phyloP scores from a whole-genome alignment of 1,140 invertebrate species.

The Sminthurinus signatus region DNA sequence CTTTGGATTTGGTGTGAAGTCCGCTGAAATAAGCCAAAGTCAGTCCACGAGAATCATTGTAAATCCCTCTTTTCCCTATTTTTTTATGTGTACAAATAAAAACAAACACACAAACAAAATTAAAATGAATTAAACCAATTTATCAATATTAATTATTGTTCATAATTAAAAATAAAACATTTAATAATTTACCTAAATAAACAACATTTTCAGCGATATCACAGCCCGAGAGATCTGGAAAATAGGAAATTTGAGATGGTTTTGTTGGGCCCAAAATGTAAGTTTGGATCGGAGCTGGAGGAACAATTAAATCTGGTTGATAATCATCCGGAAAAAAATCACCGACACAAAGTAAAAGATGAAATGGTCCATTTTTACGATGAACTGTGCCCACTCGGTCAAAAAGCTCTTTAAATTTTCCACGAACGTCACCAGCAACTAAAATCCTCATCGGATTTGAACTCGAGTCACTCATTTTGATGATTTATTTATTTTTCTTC shows the following conservation, averaged over 20 bases:
- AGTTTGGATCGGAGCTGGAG: constrained; percentile 71
- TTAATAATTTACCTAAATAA: constrained; percentile 77
- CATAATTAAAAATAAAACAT: too few species aligned
- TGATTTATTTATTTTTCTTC: too few species aligned
- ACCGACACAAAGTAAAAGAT: constrained; percentile 87
- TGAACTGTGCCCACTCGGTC: constrained; percentile 71
- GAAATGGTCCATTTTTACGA: constrained; percentile 84
- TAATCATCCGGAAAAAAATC: constrained; percentile 79
- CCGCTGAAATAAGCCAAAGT: constrained; percentile 92
- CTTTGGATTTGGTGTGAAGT: constrained; percentile 51
- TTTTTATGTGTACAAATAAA: too few species aligned
- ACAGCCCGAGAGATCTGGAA: constrained; percentile 61
- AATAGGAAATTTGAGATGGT: constrained; percentile 57
- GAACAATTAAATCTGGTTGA: constrained; percentile 50
- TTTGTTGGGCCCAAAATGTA: constrained; percentile 82
- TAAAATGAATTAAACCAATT: constrained; percentile 1
- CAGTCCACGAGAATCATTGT: constrained; percentile 72
- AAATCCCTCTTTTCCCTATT: constrained; percentile 74
- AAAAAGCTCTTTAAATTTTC: constrained; percentile 77
- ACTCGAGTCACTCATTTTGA: too few species aligned
- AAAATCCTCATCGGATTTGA: too few species aligned
- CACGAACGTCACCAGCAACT: constrained; percentile 85
- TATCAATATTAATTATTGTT: too few species aligned
- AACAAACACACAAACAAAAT: constrained; percentile 26
- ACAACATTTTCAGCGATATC: constrained; percentile 84